phyloP scores from a whole-genome alignment of 2,113 vertebrate genomes.

The Rhinoderma darwinii region DNA sequence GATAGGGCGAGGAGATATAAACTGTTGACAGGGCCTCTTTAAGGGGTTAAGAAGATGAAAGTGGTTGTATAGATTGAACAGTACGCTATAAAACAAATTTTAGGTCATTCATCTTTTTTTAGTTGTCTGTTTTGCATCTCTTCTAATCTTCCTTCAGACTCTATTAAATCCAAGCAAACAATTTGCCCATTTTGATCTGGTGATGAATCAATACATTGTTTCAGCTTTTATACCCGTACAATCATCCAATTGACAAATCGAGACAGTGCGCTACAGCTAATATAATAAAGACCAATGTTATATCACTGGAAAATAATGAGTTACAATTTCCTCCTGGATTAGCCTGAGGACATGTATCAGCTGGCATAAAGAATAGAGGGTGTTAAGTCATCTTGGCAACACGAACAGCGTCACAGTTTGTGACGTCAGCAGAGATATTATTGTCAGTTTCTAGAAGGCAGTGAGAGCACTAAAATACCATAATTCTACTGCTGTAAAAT shows the following conservation, averaged over 20 bases:
- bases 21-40: too few relatives aligned
- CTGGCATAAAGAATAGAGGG: conserved; percentile 21
- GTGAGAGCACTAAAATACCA: conserved; percentile 18
- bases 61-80: background rate
- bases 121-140: background rate
- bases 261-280: conserved; percentile 10
- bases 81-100: background rate
- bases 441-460: conserved; percentile 40
- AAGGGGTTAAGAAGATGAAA: background rate
- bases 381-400: conserved; percentile 45
- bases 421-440: conserved; percentile 56
- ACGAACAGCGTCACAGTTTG: conserved; percentile 40
- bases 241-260: background rate
- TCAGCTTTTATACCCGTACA: background rate
- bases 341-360: conserved; percentile 37
- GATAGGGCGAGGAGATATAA: too few relatives aligned
- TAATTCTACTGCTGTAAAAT: conserved; percentile 26
- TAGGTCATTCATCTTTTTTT: background rate
- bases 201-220: background rate
- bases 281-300: conserved; percentile 16
- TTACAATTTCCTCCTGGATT: conserved; percentile 41
- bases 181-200: background rate
- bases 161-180: background rate
- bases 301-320: conserved; percentile 35
- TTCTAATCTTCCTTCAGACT: background rate